Evolutionary conservation across 2,888 invertebrate genomes (phyloP).

Genomic region (Sylvicola cinctus): DNA sequence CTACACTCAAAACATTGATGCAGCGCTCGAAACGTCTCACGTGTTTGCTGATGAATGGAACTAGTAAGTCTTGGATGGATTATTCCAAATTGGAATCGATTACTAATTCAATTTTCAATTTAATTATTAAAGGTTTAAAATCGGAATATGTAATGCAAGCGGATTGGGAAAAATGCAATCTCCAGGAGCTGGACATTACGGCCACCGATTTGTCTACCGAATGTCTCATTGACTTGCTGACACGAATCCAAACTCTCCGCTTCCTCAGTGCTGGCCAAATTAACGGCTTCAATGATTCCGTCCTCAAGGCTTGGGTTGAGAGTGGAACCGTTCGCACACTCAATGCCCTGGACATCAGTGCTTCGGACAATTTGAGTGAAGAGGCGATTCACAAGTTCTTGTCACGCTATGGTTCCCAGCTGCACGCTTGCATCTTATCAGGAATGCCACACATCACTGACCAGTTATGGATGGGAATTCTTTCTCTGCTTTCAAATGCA

Average conservation of each 20-base stretch:
- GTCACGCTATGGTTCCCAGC: constrained; percentile 69
- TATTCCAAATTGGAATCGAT: no score
- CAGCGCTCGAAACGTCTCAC: constrained; percentile 81
- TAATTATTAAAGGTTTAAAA: constrained; percentile 45
- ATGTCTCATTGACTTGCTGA: constrained; percentile 79
- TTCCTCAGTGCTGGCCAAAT: constrained; percentile 92
- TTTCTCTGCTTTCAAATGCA: constrained; percentile 78
- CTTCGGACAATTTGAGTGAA: constrained; percentile 89
- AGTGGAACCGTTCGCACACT: constrained; percentile 59
- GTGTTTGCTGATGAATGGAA: constrained; percentile 90
- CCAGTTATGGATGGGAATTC: constrained; percentile 89
- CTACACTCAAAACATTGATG: constrained; percentile 83
- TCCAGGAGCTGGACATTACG: constrained; percentile 91
- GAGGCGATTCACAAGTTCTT: constrained; percentile 83
- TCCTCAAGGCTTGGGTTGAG: constrained; percentile 80
- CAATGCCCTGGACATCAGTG: constrained; percentile 78
- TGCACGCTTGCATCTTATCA: constrained; percentile 70
- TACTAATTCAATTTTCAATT: no score
- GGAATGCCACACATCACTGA: constrained; percentile 98
- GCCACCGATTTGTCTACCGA: constrained; percentile 92
- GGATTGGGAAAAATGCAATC: constrained; percentile 91
- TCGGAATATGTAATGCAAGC: constrained; percentile 87
- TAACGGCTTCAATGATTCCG: constrained; percentile 92
- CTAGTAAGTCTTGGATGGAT: constrained; percentile 40
- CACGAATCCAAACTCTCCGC: constrained; percentile 60